Percentiles rank a stretch among this genome's conserved stretches.
Evolutionary conservation across 2,888 invertebrate species (phyloP).

Genomic region (Achlya flavicornis): DNA sequence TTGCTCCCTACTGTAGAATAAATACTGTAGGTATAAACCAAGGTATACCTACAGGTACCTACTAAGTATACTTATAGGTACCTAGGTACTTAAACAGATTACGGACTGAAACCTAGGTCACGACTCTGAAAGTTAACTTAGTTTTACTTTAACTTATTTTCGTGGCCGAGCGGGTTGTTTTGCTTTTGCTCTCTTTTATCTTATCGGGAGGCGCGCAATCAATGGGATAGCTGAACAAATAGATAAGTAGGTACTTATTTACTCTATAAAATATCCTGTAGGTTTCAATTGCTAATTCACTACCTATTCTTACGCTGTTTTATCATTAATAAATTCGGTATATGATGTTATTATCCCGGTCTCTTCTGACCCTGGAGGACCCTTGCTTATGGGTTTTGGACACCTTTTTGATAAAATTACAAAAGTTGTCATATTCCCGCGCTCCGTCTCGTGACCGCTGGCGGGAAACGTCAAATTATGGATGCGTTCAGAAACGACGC

Average conservation of each 20-base stretch:
- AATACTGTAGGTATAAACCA: too few species aligned
- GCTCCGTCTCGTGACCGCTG: conserved; percentile 58
- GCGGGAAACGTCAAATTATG: conserved; percentile 82
- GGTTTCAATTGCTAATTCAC: background rate
- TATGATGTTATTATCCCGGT: background rate
- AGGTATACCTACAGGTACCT: too few species aligned
- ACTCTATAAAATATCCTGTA: background rate
- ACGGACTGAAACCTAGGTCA: background rate
- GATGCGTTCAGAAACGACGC: conserved; percentile 76
- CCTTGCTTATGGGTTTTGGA: background rate
- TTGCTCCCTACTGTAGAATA: too few species aligned
- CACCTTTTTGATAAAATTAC: background rate
- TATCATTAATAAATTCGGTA: too few species aligned
- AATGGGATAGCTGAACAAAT: too few species aligned
- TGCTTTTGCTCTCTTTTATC: background rate
- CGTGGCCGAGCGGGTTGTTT: background rate
- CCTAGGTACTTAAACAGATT: background rate
- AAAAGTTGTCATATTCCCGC: conserved; percentile 55
- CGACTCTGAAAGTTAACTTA: background rate
- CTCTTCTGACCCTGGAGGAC: too few species aligned
- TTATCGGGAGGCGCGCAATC: background rate
- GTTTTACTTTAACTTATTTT: background rate
- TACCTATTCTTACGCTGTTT: background rate
- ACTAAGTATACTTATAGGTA: too few species aligned
- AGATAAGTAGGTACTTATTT: background rate